A percentile compares a stretch with the other conserved stretches of the same genome.
phyloP scores from a whole-genome alignment of 2,113 vertebrate species.

The Pan paniscus region DNA sequence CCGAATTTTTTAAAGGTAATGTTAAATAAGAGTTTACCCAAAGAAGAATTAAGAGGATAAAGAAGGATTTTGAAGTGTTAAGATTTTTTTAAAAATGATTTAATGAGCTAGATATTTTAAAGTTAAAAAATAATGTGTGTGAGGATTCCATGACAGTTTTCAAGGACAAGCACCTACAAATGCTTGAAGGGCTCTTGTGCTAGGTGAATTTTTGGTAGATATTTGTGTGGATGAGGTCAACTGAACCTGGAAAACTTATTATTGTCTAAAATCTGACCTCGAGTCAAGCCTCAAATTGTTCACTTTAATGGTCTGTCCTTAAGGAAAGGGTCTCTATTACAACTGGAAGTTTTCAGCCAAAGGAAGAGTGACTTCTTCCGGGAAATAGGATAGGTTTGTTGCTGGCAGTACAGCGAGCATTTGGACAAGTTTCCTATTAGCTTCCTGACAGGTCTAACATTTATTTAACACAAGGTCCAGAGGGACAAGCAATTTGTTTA shows the following conservation, averaged over 20 bases:
- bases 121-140: background rate
- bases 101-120: background rate
- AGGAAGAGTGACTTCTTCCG: background rate
- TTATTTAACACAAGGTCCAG: background rate
- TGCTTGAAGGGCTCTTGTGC: background rate
- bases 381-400: background rate
- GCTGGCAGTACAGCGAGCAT: background rate
- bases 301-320: background rate
- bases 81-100: background rate
- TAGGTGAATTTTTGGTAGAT: background rate
- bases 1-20: background rate
- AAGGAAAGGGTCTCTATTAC: background rate
- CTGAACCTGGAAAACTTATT: background rate
- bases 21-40: background rate
- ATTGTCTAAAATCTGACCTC: background rate
- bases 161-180: background rate
- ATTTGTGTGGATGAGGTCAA: background rate
- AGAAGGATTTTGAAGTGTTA: background rate
- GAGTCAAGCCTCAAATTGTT: background rate
- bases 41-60: background rate
- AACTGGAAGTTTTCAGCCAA: background rate
- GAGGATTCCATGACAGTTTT: background rate
- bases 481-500: background rate
- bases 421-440: background rate
- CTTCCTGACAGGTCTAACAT: background rate